phyloP scores from a whole-genome alignment of 2,797 vertebrate species.

The Hapalemur alaotrensis region DNA sequence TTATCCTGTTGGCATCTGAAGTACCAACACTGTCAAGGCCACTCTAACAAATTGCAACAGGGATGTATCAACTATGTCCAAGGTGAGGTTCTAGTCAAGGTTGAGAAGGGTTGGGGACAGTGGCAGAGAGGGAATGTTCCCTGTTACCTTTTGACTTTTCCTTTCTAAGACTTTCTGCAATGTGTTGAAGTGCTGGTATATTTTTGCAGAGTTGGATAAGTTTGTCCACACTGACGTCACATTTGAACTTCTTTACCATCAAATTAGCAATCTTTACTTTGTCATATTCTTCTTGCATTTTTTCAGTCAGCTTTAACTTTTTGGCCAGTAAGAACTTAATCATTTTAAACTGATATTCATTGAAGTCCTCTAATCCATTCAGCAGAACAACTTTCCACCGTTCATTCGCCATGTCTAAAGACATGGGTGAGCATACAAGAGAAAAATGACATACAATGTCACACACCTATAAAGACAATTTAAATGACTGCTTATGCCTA shows the following conservation, averaged over 20 bases:
- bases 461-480: neutral
- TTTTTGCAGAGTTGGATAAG: neutral
- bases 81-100: neutral
- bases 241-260: neutral
- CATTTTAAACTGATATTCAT: neutral
- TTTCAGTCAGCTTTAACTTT: neutral
- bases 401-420: neutral
- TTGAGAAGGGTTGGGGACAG: rapidly evolving
- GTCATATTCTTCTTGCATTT: neutral
- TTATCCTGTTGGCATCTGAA: neutral
- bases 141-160: neutral
- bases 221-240: neutral
- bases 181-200: neutral
- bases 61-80: rapidly evolving
- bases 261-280: conserved; percentile 4
- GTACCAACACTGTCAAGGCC: neutral
- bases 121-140: rapidly evolving
- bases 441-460: neutral
- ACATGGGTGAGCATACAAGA: neutral
- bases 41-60: neutral
- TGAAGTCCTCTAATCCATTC: neutral
- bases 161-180: neutral
- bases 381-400: neutral
- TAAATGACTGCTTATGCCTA: neutral
- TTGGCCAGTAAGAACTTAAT: neutral